Evolutionary conservation across 2,888 invertebrate species (phyloP).

Genomic region (Tryphoninae sp.): DNA sequence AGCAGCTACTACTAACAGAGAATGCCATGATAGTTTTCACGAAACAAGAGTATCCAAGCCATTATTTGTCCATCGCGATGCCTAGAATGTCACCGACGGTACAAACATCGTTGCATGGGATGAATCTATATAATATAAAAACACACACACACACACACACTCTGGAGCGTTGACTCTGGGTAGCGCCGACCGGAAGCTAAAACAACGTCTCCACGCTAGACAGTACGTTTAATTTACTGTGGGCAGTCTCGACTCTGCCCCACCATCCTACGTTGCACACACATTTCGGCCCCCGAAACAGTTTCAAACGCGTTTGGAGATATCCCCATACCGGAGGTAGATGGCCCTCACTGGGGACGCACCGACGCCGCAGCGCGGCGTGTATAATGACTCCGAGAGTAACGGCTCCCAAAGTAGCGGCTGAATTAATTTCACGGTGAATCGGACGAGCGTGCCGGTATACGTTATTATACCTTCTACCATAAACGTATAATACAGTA

Average conservation of each 20-base stretch:
- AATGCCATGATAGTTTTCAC: constrained; percentile 20
- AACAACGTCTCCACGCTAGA: constrained; percentile 59
- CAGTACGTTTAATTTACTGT: constrained; percentile 67
- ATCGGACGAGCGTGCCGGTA: constrained; percentile 55
- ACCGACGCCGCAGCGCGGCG: constrained; percentile 47
- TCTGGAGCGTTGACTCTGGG: constrained; percentile 55
- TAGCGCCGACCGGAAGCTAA: constrained; percentile 59
- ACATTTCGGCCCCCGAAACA: constrained; percentile 62
- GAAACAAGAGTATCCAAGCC: constrained; percentile 32
- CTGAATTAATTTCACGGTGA: constrained; percentile 63
- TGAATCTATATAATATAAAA: constrained; percentile 8
- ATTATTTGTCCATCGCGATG: constrained; percentile 24
- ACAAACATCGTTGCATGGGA: constrained; percentile 1
- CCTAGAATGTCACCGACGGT: constrained; percentile 6
- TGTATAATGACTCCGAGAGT: constrained; percentile 62
- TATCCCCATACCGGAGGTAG: constrained; percentile 23
- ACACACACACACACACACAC: background rate
- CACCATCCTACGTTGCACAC: constrained; percentile 40
- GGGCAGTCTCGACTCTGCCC: constrained; percentile 49
- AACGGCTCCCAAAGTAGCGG: constrained; percentile 63
- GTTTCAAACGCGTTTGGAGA: constrained; percentile 66
- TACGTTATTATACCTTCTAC: constrained; percentile 49
- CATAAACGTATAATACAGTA: constrained; percentile 24
- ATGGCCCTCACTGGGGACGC: constrained; percentile 24
- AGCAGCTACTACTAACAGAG: constrained; percentile 31